Base-by-base conservation (phyloP, 2,888 invertebrate species). In the Phortica okadai region DNA sequence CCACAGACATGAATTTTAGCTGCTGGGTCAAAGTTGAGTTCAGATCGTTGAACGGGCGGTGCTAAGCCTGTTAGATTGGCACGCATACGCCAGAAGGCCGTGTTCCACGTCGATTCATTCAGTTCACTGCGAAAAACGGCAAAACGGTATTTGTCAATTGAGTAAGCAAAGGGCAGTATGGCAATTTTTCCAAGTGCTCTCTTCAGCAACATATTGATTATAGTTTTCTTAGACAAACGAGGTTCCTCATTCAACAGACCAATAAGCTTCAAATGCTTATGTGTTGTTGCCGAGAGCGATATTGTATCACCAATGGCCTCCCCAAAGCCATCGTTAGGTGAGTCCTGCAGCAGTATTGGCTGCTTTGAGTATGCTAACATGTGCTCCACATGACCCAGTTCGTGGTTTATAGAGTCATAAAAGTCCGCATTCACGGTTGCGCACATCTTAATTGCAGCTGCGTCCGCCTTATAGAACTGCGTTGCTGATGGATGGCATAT, bases 401-500 rank as follows among this genome's bases (percentile, higher is more conserved):
- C 95, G 85, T 95, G 95, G 78, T 95, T 94, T 8, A 94, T 93
- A 7, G 92, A 92, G 84, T 92, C 93, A 78, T 95, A 90, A 80
- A 93, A 92, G 81, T 93, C 92, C 82, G 91, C 92, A 81, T 92
- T 92, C 77, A 94, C 91, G 82, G 92, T 89, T 21, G 94, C 93
- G 89, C 95, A 95, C 93, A 94, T 94, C 92, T 94, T 94, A 89
- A 94, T 93, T 90, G 93, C 94, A 86, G 97, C 97, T 90, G 97
- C 97, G 89, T 96, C 93, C 45, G 94, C 94, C 86, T 96, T 94
- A 83, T 93, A 96, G 82, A 97, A 95, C 91, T 97, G 97, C 95
- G 97, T 97, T 45, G 97, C 97, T 0, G 96, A 95, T 0, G 97
- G 97, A 86, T 97, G 96, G 87, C 97, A 98, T 0, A 96, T 93